Conservation (phyloP, 2,113 vertebrate species). For the Zingel zingel region DNA sequence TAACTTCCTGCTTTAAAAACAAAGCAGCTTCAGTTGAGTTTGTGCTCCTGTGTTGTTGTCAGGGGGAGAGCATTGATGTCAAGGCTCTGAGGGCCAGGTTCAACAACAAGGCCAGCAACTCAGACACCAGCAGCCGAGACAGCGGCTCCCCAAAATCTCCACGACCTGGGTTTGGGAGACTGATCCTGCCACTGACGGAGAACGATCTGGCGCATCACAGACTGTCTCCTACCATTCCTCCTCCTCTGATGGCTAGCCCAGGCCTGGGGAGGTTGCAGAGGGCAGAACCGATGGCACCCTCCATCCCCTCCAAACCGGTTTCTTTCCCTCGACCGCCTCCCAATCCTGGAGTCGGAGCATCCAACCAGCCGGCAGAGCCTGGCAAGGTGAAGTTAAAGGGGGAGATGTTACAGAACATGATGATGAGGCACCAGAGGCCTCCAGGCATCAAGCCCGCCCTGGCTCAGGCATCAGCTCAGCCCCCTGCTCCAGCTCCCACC, state of each 20-base stretch:
- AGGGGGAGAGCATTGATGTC: slow-evolving; percentile 82
- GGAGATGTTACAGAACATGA: slow-evolving; percentile 77
- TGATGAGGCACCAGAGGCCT: slow-evolving; percentile 66
- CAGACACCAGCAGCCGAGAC: slow-evolving; percentile 64
- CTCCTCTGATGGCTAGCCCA: slow-evolving; percentile 7
- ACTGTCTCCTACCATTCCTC: slow-evolving; percentile 26
- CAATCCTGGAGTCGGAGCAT: slow-evolving; percentile 8
- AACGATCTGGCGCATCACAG: slow-evolving; percentile 47
- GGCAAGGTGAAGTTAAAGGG: slow-evolving; percentile 67
- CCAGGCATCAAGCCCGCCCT: background rate
- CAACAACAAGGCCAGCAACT: slow-evolving; percentile 57
- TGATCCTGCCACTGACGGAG: slow-evolving; percentile 12
- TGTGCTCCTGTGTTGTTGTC: slow-evolving; percentile 50
- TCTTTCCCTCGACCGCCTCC: slow-evolving; percentile 56
- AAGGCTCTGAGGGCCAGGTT: slow-evolving; percentile 83
- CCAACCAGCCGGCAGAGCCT: slow-evolving; percentile 12
- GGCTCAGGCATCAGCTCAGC: background rate
- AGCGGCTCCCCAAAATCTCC: slow-evolving; percentile 63
- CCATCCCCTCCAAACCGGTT: slow-evolving; percentile 8
- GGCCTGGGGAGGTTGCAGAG: slow-evolving; percentile 34
- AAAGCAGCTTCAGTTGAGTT: slow-evolving; percentile 38
- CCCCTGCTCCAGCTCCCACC: background rate
- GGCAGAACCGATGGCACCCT: slow-evolving; percentile 21
- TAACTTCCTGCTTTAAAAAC: slow-evolving; percentile 69
- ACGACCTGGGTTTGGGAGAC: slow-evolving; percentile 52